A percentile compares a stretch with the other conserved stretches of the same genome.
These are phyloP conservation scores for Scrobipalpa costella DNA, from an alignment of 2,888 invertebrate species.

Conservation along the genomic window DNA sequence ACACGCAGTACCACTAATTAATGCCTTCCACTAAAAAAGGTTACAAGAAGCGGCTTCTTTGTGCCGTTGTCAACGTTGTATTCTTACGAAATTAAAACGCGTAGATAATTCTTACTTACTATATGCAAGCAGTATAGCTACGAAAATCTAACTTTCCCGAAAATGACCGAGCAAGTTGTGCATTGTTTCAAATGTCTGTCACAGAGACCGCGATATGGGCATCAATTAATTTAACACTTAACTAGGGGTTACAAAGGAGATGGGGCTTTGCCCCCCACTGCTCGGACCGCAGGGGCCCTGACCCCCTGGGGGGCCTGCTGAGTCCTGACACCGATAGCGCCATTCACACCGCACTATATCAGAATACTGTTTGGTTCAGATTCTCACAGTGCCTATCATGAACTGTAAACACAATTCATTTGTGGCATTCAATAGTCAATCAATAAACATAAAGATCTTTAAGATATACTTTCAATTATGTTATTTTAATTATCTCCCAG, in stretches of 20 bases:
- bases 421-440: conserved; percentile 1
- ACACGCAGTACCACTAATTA: conserved; percentile 76
- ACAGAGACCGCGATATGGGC: conserved; percentile 48
- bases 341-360: conserved; percentile 49
- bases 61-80: conserved; percentile 63
- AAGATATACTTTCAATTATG: no score
- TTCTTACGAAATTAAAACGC: not conserved
- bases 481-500: no score
- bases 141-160: not conserved
- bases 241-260: conserved; percentile 47
- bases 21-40: conserved; percentile 66
- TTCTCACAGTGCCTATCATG: conserved; percentile 48
- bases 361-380: conserved; percentile 45
- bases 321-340: conserved; percentile 62
- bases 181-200: conserved; percentile 34
- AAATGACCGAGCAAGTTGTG: conserved; percentile 30
- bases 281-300: conserved; percentile 41
- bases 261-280: conserved; percentile 39
- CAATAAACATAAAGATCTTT: not conserved
- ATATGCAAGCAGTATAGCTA: not conserved
- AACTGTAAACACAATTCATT: conserved; percentile 3
- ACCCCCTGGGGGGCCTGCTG: conserved; percentile 51
- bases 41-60: conserved; percentile 66
- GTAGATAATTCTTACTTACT: not conserved
- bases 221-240: conserved; percentile 71